phyloP scores from a whole-genome alignment of 2,113 vertebrate species.

The Catharus minimus region DNA sequence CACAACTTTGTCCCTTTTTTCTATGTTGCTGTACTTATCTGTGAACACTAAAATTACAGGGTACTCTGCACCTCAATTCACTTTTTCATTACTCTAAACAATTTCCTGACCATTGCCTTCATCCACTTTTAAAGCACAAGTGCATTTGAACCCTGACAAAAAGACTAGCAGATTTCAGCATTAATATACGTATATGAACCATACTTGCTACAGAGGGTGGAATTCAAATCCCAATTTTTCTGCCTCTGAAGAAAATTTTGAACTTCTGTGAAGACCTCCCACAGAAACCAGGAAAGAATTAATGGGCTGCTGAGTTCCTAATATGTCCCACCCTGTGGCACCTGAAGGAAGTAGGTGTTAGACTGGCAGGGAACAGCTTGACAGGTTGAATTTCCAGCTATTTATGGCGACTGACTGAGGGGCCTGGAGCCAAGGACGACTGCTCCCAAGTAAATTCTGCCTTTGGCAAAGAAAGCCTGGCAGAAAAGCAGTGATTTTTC shows the following conservation, averaged over 20 bases:
- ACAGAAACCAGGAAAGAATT: slow-evolving; percentile 55
- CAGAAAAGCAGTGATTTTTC: slow-evolving; percentile 16
- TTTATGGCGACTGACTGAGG: slow-evolving; percentile 10
- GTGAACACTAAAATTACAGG: not conserved
- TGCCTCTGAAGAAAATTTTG: not conserved
- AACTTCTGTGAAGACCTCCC: slow-evolving; percentile 38
- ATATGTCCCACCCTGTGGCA: slow-evolving; percentile 28
- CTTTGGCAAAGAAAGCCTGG: not conserved
- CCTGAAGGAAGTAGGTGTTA: slow-evolving; percentile 48
- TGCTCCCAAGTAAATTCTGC: not conserved
- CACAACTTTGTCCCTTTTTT: not conserved
- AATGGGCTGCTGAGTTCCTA: slow-evolving; percentile 59
- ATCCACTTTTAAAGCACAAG: not conserved
- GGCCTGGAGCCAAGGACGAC: slow-evolving; percentile 1
- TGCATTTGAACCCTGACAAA: not conserved
- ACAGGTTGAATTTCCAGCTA: slow-evolving; percentile 45
- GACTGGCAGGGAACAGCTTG: slow-evolving; percentile 37
- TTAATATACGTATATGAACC: not conserved
- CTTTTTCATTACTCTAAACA: not conserved
- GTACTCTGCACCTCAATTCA: not conserved
- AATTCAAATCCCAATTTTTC: slow-evolving; percentile 1
- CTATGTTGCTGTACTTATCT: not conserved
- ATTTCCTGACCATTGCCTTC: not conserved
- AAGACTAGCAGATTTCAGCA: not conserved
- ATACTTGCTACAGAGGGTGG: not conserved